Conservation (phyloP, 2,888 invertebrate species). For the Nephrotoma flavescens region DNA sequence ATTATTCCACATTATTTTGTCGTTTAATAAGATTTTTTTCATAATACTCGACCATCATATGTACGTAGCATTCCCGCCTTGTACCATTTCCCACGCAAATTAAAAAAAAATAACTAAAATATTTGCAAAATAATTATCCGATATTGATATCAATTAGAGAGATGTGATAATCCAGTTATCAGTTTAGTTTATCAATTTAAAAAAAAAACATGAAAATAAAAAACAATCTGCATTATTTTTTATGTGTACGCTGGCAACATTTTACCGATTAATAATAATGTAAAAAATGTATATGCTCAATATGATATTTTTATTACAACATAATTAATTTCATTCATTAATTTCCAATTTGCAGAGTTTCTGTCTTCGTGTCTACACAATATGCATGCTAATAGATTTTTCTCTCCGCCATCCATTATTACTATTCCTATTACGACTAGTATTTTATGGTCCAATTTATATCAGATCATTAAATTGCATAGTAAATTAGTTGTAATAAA, state of each 20-base stretch:
- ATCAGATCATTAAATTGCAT: background rate
- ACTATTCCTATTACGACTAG: background rate
- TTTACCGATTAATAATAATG: background rate
- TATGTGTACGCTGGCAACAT: background rate
- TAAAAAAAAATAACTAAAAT: background rate
- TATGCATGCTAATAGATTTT: background rate
- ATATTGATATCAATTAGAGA: background rate
- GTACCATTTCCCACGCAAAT: background rate
- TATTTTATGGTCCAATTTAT: background rate
- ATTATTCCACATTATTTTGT: background rate
- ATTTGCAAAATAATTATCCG: background rate
- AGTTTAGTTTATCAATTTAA: background rate
- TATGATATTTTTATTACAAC: background rate
- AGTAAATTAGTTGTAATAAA: background rate
- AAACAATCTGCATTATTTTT: background rate
- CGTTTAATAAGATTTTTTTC: background rate
- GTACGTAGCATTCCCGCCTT: background rate
- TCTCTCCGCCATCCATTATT: background rate
- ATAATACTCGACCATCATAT: background rate
- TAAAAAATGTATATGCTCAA: background rate
- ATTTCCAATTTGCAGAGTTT: background rate
- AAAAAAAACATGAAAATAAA: background rate
- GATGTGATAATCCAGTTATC: background rate
- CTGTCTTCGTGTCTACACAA: background rate
- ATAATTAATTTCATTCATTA: background rate